Evolutionary conservation across 2,797 vertebrate genomes (phyloP), one percentile per base, ranked within the genome.

Genomic region (Halcyon smyrnensis): DNA sequence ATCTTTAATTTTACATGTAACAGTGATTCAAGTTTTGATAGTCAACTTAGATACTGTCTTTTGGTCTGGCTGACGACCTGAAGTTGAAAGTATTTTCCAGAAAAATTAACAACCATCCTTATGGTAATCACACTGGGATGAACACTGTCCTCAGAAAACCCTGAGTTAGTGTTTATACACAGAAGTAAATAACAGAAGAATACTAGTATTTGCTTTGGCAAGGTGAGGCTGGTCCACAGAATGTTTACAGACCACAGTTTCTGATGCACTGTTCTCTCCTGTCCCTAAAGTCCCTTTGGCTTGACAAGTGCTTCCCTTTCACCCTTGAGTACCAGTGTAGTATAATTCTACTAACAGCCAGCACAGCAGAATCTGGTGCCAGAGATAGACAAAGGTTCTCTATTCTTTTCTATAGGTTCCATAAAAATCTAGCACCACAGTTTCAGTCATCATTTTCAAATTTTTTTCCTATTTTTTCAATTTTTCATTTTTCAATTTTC

Each of bases 271-370:
- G 15, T 53, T 6, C 7, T 68, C 3, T 2, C 1, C 32, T 71
- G 9, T 34, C 23, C 25, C 59, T 43, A 20, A 41, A 62, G 37
- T 75, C 34, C 45, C 20, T 46, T 57, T 59, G 60, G 7, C 16
- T 41, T 62, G 34, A 53, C 32, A 15, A 15, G 10, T 75, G 13
- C 30, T 41, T 82, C 13, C 13, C 4, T 71, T 64, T 82, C 53
- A 60, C 1, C 11, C 1, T 0, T 0, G 0, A 68, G 4, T 13
- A 50, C 6, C 23, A 23, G 9, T 48, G 9, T 5, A 23, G 9
- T 48, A 8, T 5, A 39, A 57, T 65, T 62, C 45, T 50, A 7
- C 23, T 76, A 54, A 48, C 25, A 56, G 6, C 9, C 39, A 64
- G 11, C 30, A 71, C 12, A 82, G 12, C 5, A 56, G 59, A 57